A percentile compares a stretch with the other conserved stretches of the same genome.
phyloP scores from a whole-genome alignment of 1,140 invertebrate genomes.

The Drosophila sechellia region DNA sequence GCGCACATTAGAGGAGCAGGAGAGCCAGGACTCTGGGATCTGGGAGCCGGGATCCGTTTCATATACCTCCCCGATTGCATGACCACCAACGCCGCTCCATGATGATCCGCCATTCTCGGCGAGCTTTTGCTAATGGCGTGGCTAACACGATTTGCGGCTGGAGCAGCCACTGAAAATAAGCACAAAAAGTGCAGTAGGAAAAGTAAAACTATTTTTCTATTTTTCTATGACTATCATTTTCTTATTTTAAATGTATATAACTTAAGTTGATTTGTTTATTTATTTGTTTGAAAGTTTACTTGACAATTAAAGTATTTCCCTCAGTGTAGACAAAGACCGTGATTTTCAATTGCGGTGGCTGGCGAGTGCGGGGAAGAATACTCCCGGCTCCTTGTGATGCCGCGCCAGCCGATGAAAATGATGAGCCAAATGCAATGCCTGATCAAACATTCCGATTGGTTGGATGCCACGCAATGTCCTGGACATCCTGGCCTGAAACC shows the following conservation, averaged over 20 bases:
- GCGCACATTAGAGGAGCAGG: slow-evolving; percentile 53
- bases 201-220: neutral
- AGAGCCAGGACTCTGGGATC: neutral
- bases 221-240: too few species aligned
- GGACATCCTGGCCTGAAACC: neutral
- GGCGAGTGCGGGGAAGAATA: slow-evolving; percentile 1
- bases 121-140: slow-evolving; percentile 80
- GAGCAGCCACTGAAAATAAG: slow-evolving; percentile 16
- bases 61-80: slow-evolving; percentile 25
- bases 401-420: slow-evolving; percentile 28
- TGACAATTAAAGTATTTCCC: neutral
- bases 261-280: neutral
- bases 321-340: slow-evolving; percentile 29
- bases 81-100: slow-evolving; percentile 21
- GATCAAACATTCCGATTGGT: slow-evolving; percentile 79
- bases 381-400: slow-evolving; percentile 20
- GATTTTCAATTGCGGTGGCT: slow-evolving; percentile 46
- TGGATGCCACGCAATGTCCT: slow-evolving; percentile 13
- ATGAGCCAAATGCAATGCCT: slow-evolving; percentile 72
- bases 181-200: slow-evolving; percentile 1
- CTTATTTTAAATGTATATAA: too few species aligned
- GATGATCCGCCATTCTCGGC: slow-evolving; percentile 36
- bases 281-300: neutral
- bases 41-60: slow-evolving; percentile 16
- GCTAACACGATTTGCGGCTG: slow-evolving; percentile 76